Base-by-base conservation (phyloP, 2,888 invertebrate genomes). In the Drosophila hawaiiensis region DNA sequence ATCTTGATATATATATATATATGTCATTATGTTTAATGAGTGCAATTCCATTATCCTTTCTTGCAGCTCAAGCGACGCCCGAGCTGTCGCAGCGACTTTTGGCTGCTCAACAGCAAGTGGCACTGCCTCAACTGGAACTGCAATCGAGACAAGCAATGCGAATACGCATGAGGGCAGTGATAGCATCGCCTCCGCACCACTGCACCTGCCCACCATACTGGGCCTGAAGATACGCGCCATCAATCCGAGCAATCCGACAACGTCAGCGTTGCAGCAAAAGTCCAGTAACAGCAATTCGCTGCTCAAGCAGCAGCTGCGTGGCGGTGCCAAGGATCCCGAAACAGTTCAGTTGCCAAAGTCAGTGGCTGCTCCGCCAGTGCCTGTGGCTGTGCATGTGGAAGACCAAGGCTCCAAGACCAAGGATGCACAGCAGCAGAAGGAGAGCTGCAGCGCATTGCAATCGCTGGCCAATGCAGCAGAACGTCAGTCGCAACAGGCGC, bases 71-170 rank as follows among this genome's bases (percentile, higher is more conserved):
- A 80, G 89, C 91, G 33, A 91, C 92, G 16, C 91, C 93, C 0
- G 93, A 93, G 79, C 82, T 93, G 16, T 93, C 93, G 16, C 93
- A 93, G 78, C 84, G 93, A 41, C 90, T 93, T 92, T 93, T 53
- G 93, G 93, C 22, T 68, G 76, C 16, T 47, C 77, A 2, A 73
- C 68, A 25, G 66, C 73, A 39, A 60, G 60, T 53, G 47, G 66
- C 33, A 39, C 47, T 10, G 22, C 47, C 5, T 33, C 56, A 31
- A 62, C 35, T 31, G 55, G 52, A 50, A 29, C 59, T 10, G 12
- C 29, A 55, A 9, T 2, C 37, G 41, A 58, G 29, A 22, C 22
- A 22, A 41, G 29, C 31, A 14, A 22, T 10, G 39, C 29, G 28
- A 56, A n/a, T 29, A 12, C 16, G 6, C 52, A 39, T 0, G 84